phyloP scores from a whole-genome alignment of 37 sponge, comb jelly and placozoan species.

The Hexactinellida sp. region DNA sequence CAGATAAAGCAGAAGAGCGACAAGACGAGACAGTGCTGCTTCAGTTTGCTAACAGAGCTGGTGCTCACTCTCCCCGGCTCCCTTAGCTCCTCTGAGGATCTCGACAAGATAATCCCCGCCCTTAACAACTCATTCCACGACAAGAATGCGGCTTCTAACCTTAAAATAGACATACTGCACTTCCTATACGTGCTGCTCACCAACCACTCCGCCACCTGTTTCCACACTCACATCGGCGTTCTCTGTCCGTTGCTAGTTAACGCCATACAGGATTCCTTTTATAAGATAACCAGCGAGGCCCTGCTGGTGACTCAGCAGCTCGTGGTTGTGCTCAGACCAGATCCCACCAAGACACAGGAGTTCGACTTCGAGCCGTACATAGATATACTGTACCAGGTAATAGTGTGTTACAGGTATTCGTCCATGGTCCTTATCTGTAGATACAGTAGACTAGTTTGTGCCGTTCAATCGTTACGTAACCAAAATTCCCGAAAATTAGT shows the following conservation, averaged over 20 bases:
- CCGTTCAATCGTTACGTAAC: no score
- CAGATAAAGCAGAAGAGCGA: slow-evolving; percentile 82
- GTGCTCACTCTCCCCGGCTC: slow-evolving; percentile 74
- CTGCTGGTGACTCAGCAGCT: slow-evolving; percentile 71
- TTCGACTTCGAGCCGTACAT: slow-evolving; percentile 22
- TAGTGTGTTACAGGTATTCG: neutral
- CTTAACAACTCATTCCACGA: slow-evolving; percentile 66
- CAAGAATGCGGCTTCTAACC: slow-evolving; percentile 69
- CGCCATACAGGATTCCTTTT: slow-evolving; percentile 80
- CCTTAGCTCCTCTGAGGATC: slow-evolving; percentile 41
- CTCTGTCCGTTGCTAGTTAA: slow-evolving; percentile 64
- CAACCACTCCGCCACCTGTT: slow-evolving; percentile 51
- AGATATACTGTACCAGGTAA: slow-evolving; percentile 1
- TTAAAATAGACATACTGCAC: slow-evolving; percentile 87
- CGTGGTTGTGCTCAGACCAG: slow-evolving; percentile 69
- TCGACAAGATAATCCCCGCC: slow-evolving; percentile 69
- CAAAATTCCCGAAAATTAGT: no score
- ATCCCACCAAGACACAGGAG: neutral
- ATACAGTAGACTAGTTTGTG: no score
- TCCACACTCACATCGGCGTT: slow-evolving; percentile 58
- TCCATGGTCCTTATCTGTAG: no score
- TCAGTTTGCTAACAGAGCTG: slow-evolving; percentile 69
- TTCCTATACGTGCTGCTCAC: slow-evolving; percentile 72
- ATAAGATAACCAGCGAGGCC: slow-evolving; percentile 92
- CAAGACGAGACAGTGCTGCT: slow-evolving; percentile 87